Percentiles rank a stretch among this genome's conserved stretches.
These are phyloP conservation scores for Orchestes rusci DNA, from an alignment of 2,888 invertebrate genomes.

Conservation along the genomic window DNA sequence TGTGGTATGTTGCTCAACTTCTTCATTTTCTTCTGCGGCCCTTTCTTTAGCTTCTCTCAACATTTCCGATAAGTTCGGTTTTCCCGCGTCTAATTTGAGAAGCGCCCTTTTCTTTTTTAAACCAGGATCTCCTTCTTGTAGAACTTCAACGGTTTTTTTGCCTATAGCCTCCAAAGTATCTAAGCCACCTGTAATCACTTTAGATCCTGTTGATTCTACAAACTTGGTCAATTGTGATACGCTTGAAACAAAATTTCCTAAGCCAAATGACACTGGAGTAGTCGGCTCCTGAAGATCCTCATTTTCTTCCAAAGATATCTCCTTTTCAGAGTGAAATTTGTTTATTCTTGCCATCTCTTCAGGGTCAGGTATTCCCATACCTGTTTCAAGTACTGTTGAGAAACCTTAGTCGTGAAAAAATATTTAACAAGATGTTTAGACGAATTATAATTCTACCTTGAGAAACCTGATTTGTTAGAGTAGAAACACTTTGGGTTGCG, in stretches of 20 bases:
- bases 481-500: conserved; percentile 68
- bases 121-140: conserved; percentile 89
- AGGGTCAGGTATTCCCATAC: conserved; percentile 78
- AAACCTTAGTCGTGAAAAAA: no score
- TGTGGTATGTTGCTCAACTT: background rate
- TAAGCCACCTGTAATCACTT: conserved; percentile 68
- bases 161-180: conserved; percentile 90
- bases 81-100: conserved; percentile 52
- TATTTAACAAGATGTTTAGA: no score
- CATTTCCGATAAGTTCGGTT: conserved; percentile 56
- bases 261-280: conserved; percentile 25
- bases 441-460: no score
- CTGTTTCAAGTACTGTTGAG: conserved; percentile 63
- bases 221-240: conserved; percentile 65
- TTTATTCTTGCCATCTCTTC: conserved; percentile 61
- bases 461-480: conserved; percentile 73
- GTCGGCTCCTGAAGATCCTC: no score
- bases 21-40: conserved; percentile 45
- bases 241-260: conserved; percentile 46
- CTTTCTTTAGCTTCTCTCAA: conserved; percentile 66
- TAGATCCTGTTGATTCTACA: conserved; percentile 55
- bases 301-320: background rate
- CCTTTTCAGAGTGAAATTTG: conserved; percentile 15
- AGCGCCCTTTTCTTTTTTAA: conserved; percentile 70
- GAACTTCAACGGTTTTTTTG: conserved; percentile 88